These are phyloP conservation scores for Grammomys surdaster DNA, from an alignment of 2,113 vertebrate species.

Conservation along the genomic window DNA sequence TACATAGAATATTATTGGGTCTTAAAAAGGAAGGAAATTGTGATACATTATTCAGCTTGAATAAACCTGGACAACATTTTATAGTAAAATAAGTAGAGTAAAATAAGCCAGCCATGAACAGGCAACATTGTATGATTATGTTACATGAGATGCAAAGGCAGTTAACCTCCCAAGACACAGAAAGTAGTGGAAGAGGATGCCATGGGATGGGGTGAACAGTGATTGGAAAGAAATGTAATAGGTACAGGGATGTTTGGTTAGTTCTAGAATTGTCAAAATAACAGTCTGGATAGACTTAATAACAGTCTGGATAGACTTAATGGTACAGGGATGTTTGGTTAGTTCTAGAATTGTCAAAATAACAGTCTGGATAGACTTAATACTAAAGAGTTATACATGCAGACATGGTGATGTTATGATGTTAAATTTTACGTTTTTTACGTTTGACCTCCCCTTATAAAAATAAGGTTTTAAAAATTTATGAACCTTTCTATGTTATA, in stretches of 20 bases:
- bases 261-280: neutral
- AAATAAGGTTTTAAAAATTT: slow-evolving; percentile 13
- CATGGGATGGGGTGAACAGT: neutral
- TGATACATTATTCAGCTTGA: neutral
- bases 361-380: neutral
- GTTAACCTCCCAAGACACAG: neutral
- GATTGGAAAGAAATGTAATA: neutral
- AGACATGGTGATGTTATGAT: slow-evolving; percentile 7
- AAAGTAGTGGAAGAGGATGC: neutral
- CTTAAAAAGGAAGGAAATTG: neutral
- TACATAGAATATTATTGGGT: neutral
- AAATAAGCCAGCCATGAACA: slow-evolving; percentile 8
- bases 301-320: no score
- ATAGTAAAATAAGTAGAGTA: slow-evolving; percentile 4
- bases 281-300: neutral
- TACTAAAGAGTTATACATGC: neutral
- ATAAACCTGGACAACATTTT: neutral
- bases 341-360: neutral
- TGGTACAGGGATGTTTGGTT: neutral
- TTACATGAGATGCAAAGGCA: neutral
- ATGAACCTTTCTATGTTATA: neutral
- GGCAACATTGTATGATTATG: neutral
- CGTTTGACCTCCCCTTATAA: slow-evolving; percentile 4
- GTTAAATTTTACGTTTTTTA: neutral
- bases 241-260: neutral